These are phyloP conservation scores for Hippocampus zosterae DNA, from an alignment of 2,113 vertebrate genomes.

Conservation along the genomic window DNA sequence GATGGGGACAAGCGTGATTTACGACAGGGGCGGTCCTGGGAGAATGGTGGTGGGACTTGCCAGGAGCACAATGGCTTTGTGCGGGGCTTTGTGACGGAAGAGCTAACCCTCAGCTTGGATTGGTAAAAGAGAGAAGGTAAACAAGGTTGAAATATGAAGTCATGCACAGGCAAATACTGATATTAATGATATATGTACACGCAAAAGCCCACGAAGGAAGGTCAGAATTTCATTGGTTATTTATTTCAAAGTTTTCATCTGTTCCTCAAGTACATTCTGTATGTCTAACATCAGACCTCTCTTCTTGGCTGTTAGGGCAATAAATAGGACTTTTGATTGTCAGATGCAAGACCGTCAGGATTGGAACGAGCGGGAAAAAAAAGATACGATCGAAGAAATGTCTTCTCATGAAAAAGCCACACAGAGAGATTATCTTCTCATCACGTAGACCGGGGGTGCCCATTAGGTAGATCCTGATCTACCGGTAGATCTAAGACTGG, in stretches of 20 bases:
- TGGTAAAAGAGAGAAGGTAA: conserved; percentile 31
- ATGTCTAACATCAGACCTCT: conserved; percentile 55
- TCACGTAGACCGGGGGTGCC: too few relatives aligned
- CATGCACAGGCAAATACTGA: conserved; percentile 2
- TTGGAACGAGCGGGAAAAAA: conserved; percentile 7
- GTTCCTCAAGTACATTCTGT: conserved; percentile 21
- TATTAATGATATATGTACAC: not conserved
- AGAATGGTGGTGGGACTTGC: conserved; percentile 50
- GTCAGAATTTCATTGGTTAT: conserved; percentile 46
- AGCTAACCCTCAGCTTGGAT: conserved; percentile 38
- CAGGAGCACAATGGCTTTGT: conserved; percentile 47
- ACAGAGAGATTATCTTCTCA: conserved; percentile 59
- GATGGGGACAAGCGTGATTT: conserved; percentile 64
- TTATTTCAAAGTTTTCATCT: conserved; percentile 62
- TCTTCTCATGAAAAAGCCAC: conserved; percentile 56
- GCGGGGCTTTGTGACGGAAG: conserved; percentile 42
- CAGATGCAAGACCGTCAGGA: conserved; percentile 42
- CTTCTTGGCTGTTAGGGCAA: conserved; percentile 49
- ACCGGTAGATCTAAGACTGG: too few relatives aligned
- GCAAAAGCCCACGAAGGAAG: conserved; percentile 18
- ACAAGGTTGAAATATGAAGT: conserved; percentile 11
- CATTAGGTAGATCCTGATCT: too few relatives aligned
- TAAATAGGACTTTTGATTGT: conserved; percentile 67
- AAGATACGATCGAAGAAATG: conserved; percentile 62
- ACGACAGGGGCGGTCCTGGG: conserved; percentile 50